Evolutionary conservation across 2,113 vertebrate genomes (phyloP).

Genomic region (Dunckerocampus dactyliophorus): DNA sequence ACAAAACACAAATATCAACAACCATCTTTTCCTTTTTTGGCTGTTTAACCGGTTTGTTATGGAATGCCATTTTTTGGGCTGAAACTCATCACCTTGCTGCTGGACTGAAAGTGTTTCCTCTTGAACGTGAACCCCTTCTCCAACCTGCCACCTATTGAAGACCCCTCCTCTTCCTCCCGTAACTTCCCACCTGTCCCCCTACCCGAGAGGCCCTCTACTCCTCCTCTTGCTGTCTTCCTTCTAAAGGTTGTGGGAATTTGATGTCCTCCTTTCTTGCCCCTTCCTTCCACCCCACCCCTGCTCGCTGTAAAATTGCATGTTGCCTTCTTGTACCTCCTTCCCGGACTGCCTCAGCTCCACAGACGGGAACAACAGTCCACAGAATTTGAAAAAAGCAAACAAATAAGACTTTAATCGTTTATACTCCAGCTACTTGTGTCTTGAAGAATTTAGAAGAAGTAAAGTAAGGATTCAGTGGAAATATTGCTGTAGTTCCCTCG

Average conservation of each 20-base stretch:
- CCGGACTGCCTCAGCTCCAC: conserved; percentile 38
- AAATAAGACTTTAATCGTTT: background rate
- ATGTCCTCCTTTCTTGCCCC: conserved; percentile 49
- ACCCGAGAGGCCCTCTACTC: conserved; percentile 31
- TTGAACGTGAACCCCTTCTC: conserved; percentile 66
- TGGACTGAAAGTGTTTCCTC: conserved; percentile 71
- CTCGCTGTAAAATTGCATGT: conserved; percentile 74
- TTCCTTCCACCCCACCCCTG: conserved; percentile 50
- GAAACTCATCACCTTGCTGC: conserved; percentile 75
- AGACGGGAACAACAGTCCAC: conserved; percentile 20
- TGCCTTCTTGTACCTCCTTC: conserved; percentile 61
- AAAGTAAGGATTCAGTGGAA: too few relatives aligned
- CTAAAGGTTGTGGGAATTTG: conserved; percentile 63
- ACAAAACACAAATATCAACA: conserved; percentile 62
- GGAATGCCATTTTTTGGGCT: conserved; percentile 71
- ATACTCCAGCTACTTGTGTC: too few relatives aligned
- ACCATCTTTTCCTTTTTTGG: conserved; percentile 65
- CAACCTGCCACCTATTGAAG: conserved; percentile 58
- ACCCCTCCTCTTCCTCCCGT: conserved; percentile 43
- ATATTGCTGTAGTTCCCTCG: conserved; percentile 32
- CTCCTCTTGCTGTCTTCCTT: conserved; percentile 39
- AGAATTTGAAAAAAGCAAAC: conserved; percentile 6
- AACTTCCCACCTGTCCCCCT: conserved; percentile 42
- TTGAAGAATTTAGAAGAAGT: too few relatives aligned
- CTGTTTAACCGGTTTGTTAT: conserved; percentile 72